These are phyloP conservation scores for Gymnoscelis rufifasciata DNA, from an alignment of 2,888 invertebrate species.

Conservation along the genomic window DNA sequence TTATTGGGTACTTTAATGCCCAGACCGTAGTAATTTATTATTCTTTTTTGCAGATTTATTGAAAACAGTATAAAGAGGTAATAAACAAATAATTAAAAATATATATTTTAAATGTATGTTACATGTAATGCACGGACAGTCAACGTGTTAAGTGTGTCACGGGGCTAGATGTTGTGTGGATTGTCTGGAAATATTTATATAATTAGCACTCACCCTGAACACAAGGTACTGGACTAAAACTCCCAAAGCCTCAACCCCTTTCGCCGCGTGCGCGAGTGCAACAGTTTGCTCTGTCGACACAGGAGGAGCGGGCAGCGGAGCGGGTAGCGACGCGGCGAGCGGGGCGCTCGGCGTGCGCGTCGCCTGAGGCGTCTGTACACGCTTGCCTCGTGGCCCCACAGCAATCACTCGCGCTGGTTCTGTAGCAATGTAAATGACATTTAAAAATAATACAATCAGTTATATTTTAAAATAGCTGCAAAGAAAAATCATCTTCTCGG, in stretches of 20 bases:
- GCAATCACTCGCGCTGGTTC: conserved; percentile 68
- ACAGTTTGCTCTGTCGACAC: conserved; percentile 53
- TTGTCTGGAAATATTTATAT: too few relatives aligned
- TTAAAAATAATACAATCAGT: not conserved
- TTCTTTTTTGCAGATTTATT: not conserved
- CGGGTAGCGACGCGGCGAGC: conserved; percentile 32
- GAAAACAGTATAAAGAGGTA: not conserved
- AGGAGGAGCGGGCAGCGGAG: conserved; percentile 30
- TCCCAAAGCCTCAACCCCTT: conserved; percentile 89
- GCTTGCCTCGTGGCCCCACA: conserved; percentile 66
- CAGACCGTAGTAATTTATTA: not conserved
- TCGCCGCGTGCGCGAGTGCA: conserved; percentile 76
- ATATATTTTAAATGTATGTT: too few relatives aligned
- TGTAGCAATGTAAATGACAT: conserved; percentile 32
- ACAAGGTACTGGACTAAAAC: conserved; percentile 92
- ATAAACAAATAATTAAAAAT: too few relatives aligned
- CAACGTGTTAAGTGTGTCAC: too few relatives aligned
- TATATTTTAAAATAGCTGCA: too few relatives aligned
- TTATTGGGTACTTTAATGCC: not conserved
- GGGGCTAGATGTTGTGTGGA: too few relatives aligned
- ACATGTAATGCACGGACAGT: too few relatives aligned
- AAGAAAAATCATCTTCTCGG: too few relatives aligned
- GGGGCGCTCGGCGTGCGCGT: conserved; percentile 49
- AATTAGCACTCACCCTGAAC: conserved; percentile 80
- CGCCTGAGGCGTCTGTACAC: conserved; percentile 63